Base-by-base conservation (phyloP, 2,113 vertebrate genomes). In the Limnothrissa miodon region DNA sequence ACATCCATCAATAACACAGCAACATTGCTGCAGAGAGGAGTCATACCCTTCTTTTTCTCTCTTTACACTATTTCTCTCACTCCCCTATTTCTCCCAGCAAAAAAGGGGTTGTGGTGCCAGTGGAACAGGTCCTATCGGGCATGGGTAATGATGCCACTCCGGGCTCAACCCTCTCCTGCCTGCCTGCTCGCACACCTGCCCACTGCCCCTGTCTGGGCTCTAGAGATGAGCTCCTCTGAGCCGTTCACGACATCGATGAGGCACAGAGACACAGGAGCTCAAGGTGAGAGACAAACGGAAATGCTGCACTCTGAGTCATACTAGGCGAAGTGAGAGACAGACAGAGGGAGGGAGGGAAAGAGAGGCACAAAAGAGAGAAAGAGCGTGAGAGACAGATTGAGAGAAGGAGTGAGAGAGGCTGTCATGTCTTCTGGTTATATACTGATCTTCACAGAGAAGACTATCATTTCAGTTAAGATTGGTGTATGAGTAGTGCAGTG, bases 341-440 rank as follows among this genome's bases (percentile, higher is more conserved):
- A 83, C 33, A 74, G 29, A 42, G 11, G 10, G 23, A 83, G 85
- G 33, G 15, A 4, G 81, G 53, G 44, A 39, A 13, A 79, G 80
- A 56, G 45, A 66, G 56, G 45, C 45, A 1, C 45, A 9, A 66
- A 19, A 36, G 13, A 84, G 1, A 42, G 78, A 78, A 1, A 21
- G 44, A 46, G 59, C 78, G 66, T 82, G 39, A 42, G 1, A 21
- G 81, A 82, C 59, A 81, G 79, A 78, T 45, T 19, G 45, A 80
- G 74, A 25, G 84, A 83, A 13, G 82, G 81, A 39, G 46, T 53
- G 17, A n/a, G 23, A 1, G 29, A 74, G 83, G 79, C 42, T 42
- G 42, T 42, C 6, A 42, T 42, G 6, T 42, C 42, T 42, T 42
- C 42, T 42, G 42, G 2, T 42, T 42, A 6, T 4, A 42, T n/a